Conservation (phyloP, 2,113 vertebrate species). For the Herpetotheres cachinnans region DNA sequence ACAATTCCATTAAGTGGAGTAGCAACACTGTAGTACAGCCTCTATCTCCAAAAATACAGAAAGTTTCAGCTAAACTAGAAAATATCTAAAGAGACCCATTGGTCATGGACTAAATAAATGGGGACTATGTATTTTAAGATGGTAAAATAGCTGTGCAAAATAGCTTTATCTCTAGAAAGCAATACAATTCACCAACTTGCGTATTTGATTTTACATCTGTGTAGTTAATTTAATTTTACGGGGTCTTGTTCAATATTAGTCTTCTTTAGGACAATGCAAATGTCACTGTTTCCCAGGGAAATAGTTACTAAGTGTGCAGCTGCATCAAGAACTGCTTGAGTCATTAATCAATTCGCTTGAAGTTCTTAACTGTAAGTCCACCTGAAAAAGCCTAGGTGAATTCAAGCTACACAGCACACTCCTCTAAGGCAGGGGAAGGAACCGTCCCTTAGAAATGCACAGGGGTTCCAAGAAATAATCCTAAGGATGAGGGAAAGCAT, state of each 20-base stretch:
- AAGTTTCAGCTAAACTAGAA: not conserved
- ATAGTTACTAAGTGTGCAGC: not conserved
- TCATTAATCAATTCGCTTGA: not conserved
- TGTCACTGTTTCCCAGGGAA: not conserved
- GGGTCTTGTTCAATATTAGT: not conserved
- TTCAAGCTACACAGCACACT: not conserved
- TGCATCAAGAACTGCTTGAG: not conserved
- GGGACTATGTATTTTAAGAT: not conserved
- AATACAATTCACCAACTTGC: not conserved
- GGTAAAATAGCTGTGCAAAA: not conserved
- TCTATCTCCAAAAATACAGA: not conserved
- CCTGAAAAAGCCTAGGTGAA: not conserved
- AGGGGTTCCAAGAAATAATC: not conserved
- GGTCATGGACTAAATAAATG: no score
- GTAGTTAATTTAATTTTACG: not conserved
- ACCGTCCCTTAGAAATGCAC: not conserved
- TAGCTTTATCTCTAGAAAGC: not conserved
- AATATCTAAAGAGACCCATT: not conserved
- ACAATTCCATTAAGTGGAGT: not conserved
- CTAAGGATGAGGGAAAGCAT: not conserved
- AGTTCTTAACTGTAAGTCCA: not conserved
- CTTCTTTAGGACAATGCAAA: not conserved
- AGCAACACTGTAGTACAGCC: not conserved
- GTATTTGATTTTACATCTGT: not conserved
- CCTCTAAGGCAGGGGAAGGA: not conserved